Conservation (phyloP, 1,140 invertebrate species). For the Rhopalosiphum maidis region DNA sequence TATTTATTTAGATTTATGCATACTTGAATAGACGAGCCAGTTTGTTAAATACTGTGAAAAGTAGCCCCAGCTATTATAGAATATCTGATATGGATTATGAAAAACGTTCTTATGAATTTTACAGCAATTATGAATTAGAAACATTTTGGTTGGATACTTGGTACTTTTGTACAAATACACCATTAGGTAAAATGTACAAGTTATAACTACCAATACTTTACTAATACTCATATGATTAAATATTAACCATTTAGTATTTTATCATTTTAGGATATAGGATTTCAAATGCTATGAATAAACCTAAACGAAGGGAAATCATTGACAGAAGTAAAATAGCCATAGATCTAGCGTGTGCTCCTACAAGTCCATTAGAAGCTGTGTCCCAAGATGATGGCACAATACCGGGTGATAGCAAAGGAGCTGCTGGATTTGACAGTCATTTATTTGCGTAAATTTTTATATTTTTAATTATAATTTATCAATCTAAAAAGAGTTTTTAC, state of each 20-base stretch:
- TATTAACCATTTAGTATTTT: slow-evolving; percentile 55
- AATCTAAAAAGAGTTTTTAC: background rate
- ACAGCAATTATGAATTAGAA: slow-evolving; percentile 50
- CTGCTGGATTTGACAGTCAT: slow-evolving; percentile 75
- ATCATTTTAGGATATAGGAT: slow-evolving; percentile 60
- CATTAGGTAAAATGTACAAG: slow-evolving; percentile 10
- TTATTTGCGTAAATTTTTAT: slow-evolving; percentile 67
- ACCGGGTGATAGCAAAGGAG: slow-evolving; percentile 76
- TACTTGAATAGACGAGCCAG: slow-evolving; percentile 46
- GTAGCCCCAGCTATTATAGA: slow-evolving; percentile 38
- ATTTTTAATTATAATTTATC: background rate
- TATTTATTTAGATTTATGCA: slow-evolving; percentile 35
- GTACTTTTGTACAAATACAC: slow-evolving; percentile 56
- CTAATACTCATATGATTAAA: background rate
- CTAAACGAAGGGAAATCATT: background rate
- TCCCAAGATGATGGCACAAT: slow-evolving; percentile 68
- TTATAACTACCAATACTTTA: background rate
- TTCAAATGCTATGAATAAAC: slow-evolving; percentile 62
- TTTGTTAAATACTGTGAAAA: slow-evolving; percentile 47
- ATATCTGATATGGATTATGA: slow-evolving; percentile 46
- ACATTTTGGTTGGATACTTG: slow-evolving; percentile 52
- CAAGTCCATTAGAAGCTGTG: slow-evolving; percentile 62
- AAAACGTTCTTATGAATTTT: slow-evolving; percentile 38
- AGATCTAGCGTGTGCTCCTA: slow-evolving; percentile 13
- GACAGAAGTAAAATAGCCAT: slow-evolving; percentile 41